These are phyloP conservation scores for Phoxinus phoxinus DNA, from an alignment of 2,113 vertebrate species.

Conservation along the genomic window DNA sequence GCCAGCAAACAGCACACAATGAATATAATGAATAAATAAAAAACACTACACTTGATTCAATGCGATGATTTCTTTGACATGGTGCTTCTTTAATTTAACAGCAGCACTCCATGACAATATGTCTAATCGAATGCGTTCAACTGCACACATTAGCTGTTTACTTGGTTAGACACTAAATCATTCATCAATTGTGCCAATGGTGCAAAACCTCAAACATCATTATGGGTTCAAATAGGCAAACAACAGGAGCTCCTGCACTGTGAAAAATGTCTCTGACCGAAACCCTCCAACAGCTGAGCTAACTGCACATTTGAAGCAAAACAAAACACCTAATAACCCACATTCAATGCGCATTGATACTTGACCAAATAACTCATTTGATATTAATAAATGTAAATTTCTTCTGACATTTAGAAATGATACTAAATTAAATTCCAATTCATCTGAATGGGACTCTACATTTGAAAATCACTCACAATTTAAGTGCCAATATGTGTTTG, in stretches of 20 bases:
- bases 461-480: constrained; percentile 40
- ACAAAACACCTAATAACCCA: constrained; percentile 31
- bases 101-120: constrained; percentile 15
- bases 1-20: not conserved
- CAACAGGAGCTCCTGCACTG: constrained; percentile 35
- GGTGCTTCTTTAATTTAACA: constrained; percentile 30
- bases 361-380: constrained; percentile 45
- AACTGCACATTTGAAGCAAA: constrained; percentile 43
- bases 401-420: constrained; percentile 50
- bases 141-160: constrained; percentile 46
- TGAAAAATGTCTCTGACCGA: constrained; percentile 49
- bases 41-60: not conserved
- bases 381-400: constrained; percentile 45
- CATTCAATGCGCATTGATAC: constrained; percentile 43
- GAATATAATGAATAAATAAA: not conserved
- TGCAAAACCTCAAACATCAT: constrained; percentile 47
- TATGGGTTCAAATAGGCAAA: constrained; percentile 52
- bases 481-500: constrained; percentile 32
- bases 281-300: constrained; percentile 35
- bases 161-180: constrained; percentile 54
- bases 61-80: not conserved
- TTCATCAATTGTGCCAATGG: constrained; percentile 48
- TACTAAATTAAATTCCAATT: constrained; percentile 41
- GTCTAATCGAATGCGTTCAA: constrained; percentile 38
- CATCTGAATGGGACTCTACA: constrained; percentile 25